A percentile compares a stretch with the other conserved stretches of the same genome.
Evolutionary conservation across 2,797 vertebrate genomes (phyloP).

Genomic region (Erethizon dorsatum): DNA sequence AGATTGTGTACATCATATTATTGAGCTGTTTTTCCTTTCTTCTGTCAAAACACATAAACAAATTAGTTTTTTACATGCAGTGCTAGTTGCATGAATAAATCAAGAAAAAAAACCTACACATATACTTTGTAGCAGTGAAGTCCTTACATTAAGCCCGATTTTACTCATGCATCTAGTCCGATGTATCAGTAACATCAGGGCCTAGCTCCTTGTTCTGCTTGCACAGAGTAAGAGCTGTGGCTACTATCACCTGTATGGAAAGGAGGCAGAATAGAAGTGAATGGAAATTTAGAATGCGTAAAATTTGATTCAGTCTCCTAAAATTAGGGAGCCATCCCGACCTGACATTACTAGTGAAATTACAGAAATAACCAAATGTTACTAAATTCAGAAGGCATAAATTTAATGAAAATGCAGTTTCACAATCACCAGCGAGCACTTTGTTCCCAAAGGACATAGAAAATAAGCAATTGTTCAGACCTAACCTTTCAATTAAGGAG

Average conservation of each 20-base stretch:
- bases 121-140: background rate
- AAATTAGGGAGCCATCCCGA: conserved; percentile 31
- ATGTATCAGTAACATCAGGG: background rate
- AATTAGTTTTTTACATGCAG: conserved; percentile 28
- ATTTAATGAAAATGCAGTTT: background rate
- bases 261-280: conserved; percentile 33
- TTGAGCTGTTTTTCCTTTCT: background rate
- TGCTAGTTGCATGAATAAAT: conserved; percentile 19
- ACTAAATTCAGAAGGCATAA: conserved; percentile 25
- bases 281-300: conserved; percentile 45
- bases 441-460: conserved; percentile 35
- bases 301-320: conserved; percentile 57
- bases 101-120: background rate
- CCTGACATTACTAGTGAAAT: conserved; percentile 24
- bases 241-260: background rate
- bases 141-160: background rate
- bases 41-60: background rate
- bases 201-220: background rate
- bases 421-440: background rate
- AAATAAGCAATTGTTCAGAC: conserved; percentile 60
- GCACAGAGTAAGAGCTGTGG: conserved; percentile 1
- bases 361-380: conserved; percentile 55
- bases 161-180: conserved; percentile 45
- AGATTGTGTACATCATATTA: background rate
- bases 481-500: conserved; percentile 58